Evolutionary conservation across 2,888 invertebrate genomes (phyloP).

Genomic region (Colostygia pectinataria): DNA sequence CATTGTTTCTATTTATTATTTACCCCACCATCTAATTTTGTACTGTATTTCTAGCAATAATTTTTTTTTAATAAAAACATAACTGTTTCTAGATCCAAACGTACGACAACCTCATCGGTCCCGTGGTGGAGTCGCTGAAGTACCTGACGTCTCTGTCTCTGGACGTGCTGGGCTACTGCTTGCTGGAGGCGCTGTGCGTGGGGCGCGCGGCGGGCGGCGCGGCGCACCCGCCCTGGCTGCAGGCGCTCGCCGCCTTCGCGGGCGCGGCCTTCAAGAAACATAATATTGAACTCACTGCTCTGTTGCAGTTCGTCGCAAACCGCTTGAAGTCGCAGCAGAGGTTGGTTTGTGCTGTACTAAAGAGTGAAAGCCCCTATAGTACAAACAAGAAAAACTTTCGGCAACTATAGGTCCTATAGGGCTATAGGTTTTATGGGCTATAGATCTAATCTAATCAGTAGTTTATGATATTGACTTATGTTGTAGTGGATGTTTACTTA

Average conservation of each 20-base stretch:
- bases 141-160: slow-evolving; percentile 97
- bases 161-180: slow-evolving; percentile 97
- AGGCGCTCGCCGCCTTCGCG: slow-evolving; percentile 96
- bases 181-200: slow-evolving; percentile 91
- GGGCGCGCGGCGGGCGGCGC: slow-evolving; percentile 87
- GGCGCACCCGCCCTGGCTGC: slow-evolving; percentile 95
- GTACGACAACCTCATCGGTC: slow-evolving; percentile 96
- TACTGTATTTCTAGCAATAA: too few relatives aligned
- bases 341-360: slow-evolving; percentile 64
- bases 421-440: too few relatives aligned
- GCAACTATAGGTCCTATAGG: too few relatives aligned
- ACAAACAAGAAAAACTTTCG: too few relatives aligned
- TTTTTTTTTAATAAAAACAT: background rate
- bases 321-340: slow-evolving; percentile 98
- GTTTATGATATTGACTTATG: too few relatives aligned
- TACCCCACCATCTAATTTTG: too few relatives aligned
- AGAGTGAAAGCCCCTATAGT: too few relatives aligned
- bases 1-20: too few relatives aligned
- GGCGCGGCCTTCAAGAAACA: slow-evolving; percentile 99
- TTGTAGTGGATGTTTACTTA: too few relatives aligned
- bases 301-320: slow-evolving; percentile 98
- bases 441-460: too few relatives aligned
- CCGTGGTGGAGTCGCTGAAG: slow-evolving; percentile 98
- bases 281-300: slow-evolving; percentile 95
- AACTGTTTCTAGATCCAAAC: slow-evolving; percentile 88